Base-by-base conservation (phyloP, 2,888 invertebrate species). In the Erebia aethiops region DNA sequence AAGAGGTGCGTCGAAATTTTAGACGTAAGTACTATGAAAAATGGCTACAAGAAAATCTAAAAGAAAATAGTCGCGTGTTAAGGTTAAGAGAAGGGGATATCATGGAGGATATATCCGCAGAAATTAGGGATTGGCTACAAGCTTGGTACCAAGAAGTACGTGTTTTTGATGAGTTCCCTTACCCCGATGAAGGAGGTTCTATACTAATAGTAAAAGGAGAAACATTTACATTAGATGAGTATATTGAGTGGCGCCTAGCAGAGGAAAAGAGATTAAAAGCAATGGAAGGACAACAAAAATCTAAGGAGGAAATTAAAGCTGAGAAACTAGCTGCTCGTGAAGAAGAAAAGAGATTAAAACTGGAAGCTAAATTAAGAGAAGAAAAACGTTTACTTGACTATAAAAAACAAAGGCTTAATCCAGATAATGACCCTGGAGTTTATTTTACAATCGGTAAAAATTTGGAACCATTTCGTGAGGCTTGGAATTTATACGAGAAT, bases 81-180 rank as follows among this genome's bases (percentile, higher is more conserved):
- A 83, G 86, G 74, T 86, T 95, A 3, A 86, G 94, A 63, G 91
- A 93, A 78, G 95, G 94, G 7, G 91, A 94, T 52, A 91, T 97
- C 75, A 95, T 96, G 87, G 97, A 97, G 81, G 96, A 96, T 77
- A 96, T 97, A 83, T 95, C 95, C 54, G 95, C 95, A 74, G 97
- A 97, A 90, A 95, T 97, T 70, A 92, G 96, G 71, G 95, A 95
- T 80, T 97, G 97, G 97, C 96, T 96, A 81, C 83, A 92, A 62
- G 89, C 95, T 69, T 97, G 96, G 95, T 93, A 96, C 86, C 84
- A 86, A 56, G 83, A 84, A 71, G 84, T 91, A 0, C 91, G 92
- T 41, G 86, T 92, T 63, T 97, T 97, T 81, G 97, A 97, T 73
- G 95, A 95, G 75, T 96, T 95, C 82, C 97, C 97, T 63, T 95